Base-by-base conservation (phyloP, 1,140 invertebrate genomes). In the Araneus ventricosus region DNA sequence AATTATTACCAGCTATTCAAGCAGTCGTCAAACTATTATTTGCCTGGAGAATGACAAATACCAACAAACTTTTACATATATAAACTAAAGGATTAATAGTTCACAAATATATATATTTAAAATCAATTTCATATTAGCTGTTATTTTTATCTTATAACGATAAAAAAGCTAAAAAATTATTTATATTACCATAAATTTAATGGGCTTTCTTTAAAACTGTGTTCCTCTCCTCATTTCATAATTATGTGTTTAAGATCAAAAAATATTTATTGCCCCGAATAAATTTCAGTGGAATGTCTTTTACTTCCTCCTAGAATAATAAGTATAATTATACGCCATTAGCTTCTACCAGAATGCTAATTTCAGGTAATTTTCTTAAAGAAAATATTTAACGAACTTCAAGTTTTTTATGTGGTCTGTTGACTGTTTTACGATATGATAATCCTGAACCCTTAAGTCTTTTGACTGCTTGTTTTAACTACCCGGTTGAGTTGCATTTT, bases 261-360 rank as follows among this genome's bases (percentile, higher is more conserved):
- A 67, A 75, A 75, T 34, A 75, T 75, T 75, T 75, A 75, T 75
- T 34, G 30, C 67, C 10, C 2, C 8, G 30, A 75, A 75, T 75
- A 75, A 37, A 75, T 75, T 75, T 75, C 17, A 34, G 30, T 2
- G 27, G 27, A 30, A 20, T 75, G 67, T 75, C 27, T 75, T 75
- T 75, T 30, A 75, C 27, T 34, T 75, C 30, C 67, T 75, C 30
- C 30, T 34, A 17, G 30, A 34, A 30, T 75, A 75, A 75, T 75
- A 75, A 30, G 30, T 30, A 30, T 75, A 75, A 75, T 75, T 75
- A 75, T 75, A 75, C 34, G 67, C 67, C 67, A 75, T 75, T 75
- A 75, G 17, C 30, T 75, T 75, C 67, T 2, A 27, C 14, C 67
- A 75, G 17, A 34, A 30, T 75, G 27, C 30, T 37, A 75, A 75